A percentile compares a stretch with the other conserved stretches of the same genome.
phyloP scores from a whole-genome alignment of 1,140 invertebrate genomes.

The Gyrodactylus salaris region DNA sequence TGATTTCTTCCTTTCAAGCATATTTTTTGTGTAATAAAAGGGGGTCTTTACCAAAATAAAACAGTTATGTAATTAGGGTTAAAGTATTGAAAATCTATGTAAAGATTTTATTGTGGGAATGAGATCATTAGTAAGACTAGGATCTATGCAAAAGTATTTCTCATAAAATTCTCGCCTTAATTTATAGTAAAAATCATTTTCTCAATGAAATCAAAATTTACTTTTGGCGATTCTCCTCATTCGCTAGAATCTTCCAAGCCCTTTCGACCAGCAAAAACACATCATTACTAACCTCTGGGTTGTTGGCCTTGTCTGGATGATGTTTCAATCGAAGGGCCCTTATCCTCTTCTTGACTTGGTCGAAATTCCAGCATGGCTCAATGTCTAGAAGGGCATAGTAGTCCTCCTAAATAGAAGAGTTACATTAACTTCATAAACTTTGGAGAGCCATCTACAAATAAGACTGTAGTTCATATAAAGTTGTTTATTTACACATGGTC shows the following conservation, averaged over 20 bases:
- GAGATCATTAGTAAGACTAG: too few relatives aligned
- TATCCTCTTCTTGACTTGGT: background rate
- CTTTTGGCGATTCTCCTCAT: background rate
- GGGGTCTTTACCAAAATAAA: too few relatives aligned
- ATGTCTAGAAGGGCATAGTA: background rate
- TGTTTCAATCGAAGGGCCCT: background rate
- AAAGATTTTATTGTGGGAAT: too few relatives aligned
- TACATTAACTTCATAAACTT: background rate
- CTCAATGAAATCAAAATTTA: background rate
- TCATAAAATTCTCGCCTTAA: too few relatives aligned
- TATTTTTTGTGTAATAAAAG: too few relatives aligned
- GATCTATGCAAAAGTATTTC: too few relatives aligned
- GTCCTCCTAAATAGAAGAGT: background rate
- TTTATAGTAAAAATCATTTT: too few relatives aligned
- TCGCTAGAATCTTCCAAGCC: background rate
- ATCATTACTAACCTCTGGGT: background rate
- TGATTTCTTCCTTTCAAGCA: too few relatives aligned
- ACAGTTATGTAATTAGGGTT: too few relatives aligned
- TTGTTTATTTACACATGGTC: background rate
- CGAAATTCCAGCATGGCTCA: background rate
- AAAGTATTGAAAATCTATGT: too few relatives aligned
- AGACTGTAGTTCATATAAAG: too few relatives aligned
- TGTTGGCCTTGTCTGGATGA: background rate
- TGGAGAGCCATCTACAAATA: too few relatives aligned
- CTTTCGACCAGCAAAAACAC: background rate